Percentiles rank a stretch among this genome's conserved stretches.
Evolutionary conservation across 1,140 invertebrate genomes (phyloP).

Genomic region (Tetragonula clypearis): DNA sequence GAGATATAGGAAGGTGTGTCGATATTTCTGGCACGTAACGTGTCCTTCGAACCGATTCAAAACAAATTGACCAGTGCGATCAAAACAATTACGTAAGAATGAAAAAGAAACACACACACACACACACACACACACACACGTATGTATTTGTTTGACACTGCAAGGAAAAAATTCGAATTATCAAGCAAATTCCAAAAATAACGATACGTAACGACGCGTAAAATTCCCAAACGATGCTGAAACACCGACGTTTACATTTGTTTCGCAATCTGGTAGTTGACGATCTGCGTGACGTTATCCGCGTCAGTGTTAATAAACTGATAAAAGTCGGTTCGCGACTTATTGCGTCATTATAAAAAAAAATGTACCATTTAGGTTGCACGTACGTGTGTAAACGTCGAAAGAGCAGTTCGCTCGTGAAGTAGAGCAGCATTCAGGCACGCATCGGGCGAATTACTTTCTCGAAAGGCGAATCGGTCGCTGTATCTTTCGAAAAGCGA

Average conservation of each 20-base stretch:
- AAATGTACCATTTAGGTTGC: not conserved
- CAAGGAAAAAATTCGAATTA: not conserved
- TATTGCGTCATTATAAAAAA: slow-evolving; percentile 1
- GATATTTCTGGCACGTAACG: not conserved
- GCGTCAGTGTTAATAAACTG: not conserved
- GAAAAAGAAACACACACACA: not conserved
- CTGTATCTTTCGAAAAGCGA: not conserved
- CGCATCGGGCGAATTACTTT: not conserved
- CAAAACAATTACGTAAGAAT: slow-evolving; percentile 12
- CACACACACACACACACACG: no score
- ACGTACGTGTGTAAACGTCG: not conserved
- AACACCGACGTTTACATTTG: slow-evolving; percentile 39
- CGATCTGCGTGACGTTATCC: not conserved
- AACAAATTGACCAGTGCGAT: not conserved
- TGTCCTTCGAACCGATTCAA: not conserved
- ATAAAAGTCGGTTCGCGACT: not conserved
- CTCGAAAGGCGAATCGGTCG: not conserved
- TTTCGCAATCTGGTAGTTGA: not conserved
- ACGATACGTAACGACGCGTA: no score
- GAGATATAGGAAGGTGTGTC: not conserved
- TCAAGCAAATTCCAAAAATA: no score
- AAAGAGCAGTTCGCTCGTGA: slow-evolving; percentile 20
- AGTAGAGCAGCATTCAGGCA: not conserved
- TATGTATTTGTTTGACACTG: not conserved
- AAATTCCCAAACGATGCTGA: not conserved